These are phyloP conservation scores for Rhinichthys osculus DNA, from an alignment of 2,797 vertebrate species.

Conservation along the genomic window DNA sequence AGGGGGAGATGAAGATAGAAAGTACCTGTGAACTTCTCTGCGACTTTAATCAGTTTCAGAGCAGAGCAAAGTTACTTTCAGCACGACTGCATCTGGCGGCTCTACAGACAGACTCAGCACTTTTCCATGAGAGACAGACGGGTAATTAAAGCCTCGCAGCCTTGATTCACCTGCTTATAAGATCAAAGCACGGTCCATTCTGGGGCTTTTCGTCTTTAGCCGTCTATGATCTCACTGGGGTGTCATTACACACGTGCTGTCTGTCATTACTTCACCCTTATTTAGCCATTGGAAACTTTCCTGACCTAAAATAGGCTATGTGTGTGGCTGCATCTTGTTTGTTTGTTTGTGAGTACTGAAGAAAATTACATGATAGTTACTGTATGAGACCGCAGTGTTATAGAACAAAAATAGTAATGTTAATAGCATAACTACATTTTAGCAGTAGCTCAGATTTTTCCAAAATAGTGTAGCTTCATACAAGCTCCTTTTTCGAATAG, in stretches of 20 bases:
- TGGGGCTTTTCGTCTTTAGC: slow-evolving; percentile 69
- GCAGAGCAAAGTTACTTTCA: slow-evolving; percentile 52
- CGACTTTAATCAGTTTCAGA: slow-evolving; percentile 62
- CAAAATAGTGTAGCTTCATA: background rate
- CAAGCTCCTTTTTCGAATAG: background rate
- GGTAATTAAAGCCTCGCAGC: slow-evolving; percentile 76
- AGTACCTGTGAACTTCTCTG: slow-evolving; percentile 50
- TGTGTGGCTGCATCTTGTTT: slow-evolving; percentile 33
- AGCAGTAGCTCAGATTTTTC: background rate
- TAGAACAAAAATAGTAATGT: background rate
- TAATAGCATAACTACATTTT: background rate
- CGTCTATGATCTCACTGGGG: slow-evolving; percentile 74
- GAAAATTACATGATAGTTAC: slow-evolving; percentile 52
- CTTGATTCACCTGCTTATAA: slow-evolving; percentile 76
- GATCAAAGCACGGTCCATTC: slow-evolving; percentile 74
- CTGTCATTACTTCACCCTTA: slow-evolving; percentile 68
- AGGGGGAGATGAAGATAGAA: slow-evolving; percentile 26
- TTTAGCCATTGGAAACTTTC: slow-evolving; percentile 61
- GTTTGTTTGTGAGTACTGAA: slow-evolving; percentile 40
- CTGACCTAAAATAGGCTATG: slow-evolving; percentile 53
- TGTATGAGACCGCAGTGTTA: background rate
- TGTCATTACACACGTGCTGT: slow-evolving; percentile 75
- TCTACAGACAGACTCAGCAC: slow-evolving; percentile 67
- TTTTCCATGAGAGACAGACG: slow-evolving; percentile 69
- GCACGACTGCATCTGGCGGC: slow-evolving; percentile 50